Evolutionary conservation across 2,113 vertebrate species (phyloP).

Genomic region (Forbesichthys papilliferus): DNA sequence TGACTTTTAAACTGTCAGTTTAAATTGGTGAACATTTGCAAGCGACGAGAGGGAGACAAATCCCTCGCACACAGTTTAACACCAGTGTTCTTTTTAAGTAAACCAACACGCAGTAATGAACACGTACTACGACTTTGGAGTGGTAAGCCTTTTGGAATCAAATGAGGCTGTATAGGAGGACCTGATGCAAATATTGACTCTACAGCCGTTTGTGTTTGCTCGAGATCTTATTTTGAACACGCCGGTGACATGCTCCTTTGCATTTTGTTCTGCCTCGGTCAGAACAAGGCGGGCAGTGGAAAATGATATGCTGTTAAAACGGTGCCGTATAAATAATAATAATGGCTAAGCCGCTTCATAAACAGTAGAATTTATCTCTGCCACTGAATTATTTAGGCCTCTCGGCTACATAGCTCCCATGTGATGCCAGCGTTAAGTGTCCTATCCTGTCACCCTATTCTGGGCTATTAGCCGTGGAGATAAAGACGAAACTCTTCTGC

Average conservation of each 20-base stretch:
- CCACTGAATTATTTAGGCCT: constrained; percentile 60
- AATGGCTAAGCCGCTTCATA: constrained; percentile 34
- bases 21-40: constrained; percentile 36
- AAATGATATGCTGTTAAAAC: constrained; percentile 14
- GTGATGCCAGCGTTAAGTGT: constrained; percentile 41
- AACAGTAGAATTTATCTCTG: constrained; percentile 55
- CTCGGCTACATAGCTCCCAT: constrained; percentile 42
- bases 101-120: constrained; percentile 20
- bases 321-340: constrained; percentile 17
- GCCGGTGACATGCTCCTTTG: not conserved
- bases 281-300: not conserved
- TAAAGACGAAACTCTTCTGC: not conserved
- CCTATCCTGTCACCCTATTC: constrained; percentile 48
- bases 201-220: constrained; percentile 15
- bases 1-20: constrained; percentile 29
- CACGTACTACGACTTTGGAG: constrained; percentile 21
- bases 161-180: not conserved
- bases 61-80: constrained; percentile 4
- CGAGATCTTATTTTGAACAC: not conserved
- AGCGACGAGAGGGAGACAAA: constrained; percentile 2
- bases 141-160: constrained; percentile 28
- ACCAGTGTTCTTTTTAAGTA: constrained; percentile 10
- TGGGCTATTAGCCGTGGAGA: constrained; percentile 26
- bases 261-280: not conserved
- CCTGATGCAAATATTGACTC: constrained; percentile 56